These are phyloP conservation scores for Phataginus tricuspis DNA, from an alignment of 2,797 vertebrate genomes.

Conservation along the genomic window DNA sequence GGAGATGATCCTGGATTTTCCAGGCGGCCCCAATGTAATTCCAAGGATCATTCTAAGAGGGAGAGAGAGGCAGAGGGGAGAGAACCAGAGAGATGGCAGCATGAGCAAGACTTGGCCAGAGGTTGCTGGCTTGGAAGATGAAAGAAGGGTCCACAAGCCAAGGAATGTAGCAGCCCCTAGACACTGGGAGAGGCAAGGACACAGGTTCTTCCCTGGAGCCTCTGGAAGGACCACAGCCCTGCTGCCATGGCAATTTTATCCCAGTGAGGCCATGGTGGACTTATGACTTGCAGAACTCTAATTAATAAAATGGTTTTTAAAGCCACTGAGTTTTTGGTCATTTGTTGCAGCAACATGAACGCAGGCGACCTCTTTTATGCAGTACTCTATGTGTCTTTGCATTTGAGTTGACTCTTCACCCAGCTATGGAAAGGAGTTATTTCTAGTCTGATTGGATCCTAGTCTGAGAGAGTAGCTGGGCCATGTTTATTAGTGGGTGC, in stretches of 20 bases:
- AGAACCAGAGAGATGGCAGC: not conserved
- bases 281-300: not conserved
- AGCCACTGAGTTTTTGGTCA: not conserved
- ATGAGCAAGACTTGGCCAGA: not conserved
- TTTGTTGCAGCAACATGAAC: not conserved
- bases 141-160: not conserved
- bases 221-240: not conserved
- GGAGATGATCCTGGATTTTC: not conserved
- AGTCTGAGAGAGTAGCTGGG: not conserved
- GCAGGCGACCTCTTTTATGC: not conserved
- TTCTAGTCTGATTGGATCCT: not conserved
- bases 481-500: not conserved
- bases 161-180: not conserved
- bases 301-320: not conserved
- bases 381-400: not conserved
- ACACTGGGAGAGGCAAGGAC: not conserved
- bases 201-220: not conserved
- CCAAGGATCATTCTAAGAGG: not conserved
- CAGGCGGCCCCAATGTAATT: not conserved
- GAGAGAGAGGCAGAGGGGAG: not conserved
- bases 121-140: not conserved
- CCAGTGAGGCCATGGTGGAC: not conserved
- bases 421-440: not conserved
- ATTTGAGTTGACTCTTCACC: not conserved
- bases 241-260: not conserved